These are phyloP conservation scores for Papilio dardanus DNA, from an alignment of 1,140 invertebrate species.

Conservation along the genomic window DNA sequence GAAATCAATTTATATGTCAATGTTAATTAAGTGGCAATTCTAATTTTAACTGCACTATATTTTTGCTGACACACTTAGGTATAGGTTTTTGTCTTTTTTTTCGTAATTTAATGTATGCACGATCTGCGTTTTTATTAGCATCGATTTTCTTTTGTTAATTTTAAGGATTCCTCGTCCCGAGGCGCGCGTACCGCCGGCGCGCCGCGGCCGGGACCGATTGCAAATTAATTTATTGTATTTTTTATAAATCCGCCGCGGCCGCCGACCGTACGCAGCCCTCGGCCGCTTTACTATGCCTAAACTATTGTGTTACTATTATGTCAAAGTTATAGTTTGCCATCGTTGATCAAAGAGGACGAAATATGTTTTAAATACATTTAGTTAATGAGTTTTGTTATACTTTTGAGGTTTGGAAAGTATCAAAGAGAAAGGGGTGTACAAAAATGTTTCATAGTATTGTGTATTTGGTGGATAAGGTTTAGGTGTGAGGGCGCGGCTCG, in stretches of 20 bases:
- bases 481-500: constrained; percentile 59
- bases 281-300: constrained; percentile 64
- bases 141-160: constrained; percentile 62
- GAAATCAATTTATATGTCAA: constrained; percentile 79
- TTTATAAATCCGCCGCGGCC: constrained; percentile 48
- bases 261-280: constrained; percentile 59
- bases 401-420: constrained; percentile 67
- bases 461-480: constrained; percentile 74
- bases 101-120: constrained; percentile 80
- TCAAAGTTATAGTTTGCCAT: constrained; percentile 80
- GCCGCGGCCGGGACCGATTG: constrained; percentile 57
- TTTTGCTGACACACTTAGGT: constrained; percentile 80
- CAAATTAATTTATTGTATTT: constrained; percentile 75
- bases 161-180: constrained; percentile 55
- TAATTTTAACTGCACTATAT: constrained; percentile 81
- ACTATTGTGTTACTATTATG: constrained; percentile 76
- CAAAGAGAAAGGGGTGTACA: constrained; percentile 67
- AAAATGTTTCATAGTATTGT: constrained; percentile 80
- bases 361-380: constrained; percentile 78
- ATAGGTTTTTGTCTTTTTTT: constrained; percentile 74
- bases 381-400: constrained; percentile 81
- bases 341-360: constrained; percentile 75
- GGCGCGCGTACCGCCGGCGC: constrained; percentile 61
- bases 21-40: constrained; percentile 81
- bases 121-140: constrained; percentile 81